These are phyloP conservation scores for Anniella stebbinsi DNA, from an alignment of 2,797 vertebrate species.

Conservation along the genomic window DNA sequence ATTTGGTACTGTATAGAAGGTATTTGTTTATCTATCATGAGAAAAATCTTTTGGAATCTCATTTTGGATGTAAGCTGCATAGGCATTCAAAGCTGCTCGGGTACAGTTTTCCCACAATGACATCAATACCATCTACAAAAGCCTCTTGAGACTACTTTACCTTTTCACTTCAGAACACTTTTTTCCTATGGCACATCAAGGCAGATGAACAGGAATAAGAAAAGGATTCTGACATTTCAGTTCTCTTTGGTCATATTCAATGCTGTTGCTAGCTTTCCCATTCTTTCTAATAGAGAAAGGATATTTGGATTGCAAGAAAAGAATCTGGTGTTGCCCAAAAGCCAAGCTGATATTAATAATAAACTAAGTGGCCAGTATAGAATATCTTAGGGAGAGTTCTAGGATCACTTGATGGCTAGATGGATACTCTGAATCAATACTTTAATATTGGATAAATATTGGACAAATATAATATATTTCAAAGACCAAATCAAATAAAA, in stretches of 20 bases:
- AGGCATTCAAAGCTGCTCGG: not conserved
- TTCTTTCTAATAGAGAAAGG: conserved; percentile 19
- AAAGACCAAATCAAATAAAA: not conserved
- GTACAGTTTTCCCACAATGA: not conserved
- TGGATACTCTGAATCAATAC: not conserved
- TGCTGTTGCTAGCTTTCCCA: conserved; percentile 14
- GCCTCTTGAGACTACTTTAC: not conserved
- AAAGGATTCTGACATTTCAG: not conserved
- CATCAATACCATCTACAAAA: conserved; percentile 10
- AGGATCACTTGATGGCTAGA: not conserved
- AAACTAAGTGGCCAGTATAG: not conserved
- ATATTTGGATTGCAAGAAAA: conserved; percentile 7
- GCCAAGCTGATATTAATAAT: not conserved
- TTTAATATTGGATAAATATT: not conserved
- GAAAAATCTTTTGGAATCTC: conserved; percentile 12
- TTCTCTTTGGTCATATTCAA: conserved; percentile 17
- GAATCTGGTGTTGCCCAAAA: not conserved
- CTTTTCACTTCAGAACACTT: not conserved
- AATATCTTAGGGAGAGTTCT: conserved; percentile 7
- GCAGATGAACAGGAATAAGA: conserved; percentile 27
- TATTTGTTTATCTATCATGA: not conserved
- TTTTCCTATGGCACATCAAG: conserved; percentile 10
- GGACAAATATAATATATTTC: not conserved
- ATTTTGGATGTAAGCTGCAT: conserved; percentile 41
- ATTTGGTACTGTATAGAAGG: not conserved